phyloP scores from a whole-genome alignment of 2,113 vertebrate genomes.

The Erpornis zantholeuca region DNA sequence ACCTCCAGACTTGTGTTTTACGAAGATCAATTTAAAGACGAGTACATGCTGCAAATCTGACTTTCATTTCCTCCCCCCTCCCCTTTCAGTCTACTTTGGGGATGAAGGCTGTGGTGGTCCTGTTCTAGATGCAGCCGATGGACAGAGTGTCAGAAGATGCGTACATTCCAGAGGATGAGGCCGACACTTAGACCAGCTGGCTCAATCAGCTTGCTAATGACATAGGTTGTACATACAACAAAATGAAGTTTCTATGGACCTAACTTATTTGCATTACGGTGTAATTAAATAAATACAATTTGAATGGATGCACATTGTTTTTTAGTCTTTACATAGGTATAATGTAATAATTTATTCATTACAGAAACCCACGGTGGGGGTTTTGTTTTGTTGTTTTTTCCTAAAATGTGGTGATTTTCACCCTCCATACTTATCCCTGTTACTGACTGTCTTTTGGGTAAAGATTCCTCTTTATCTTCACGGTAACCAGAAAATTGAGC shows the following conservation, averaged over 20 bases:
- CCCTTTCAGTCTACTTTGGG: slow-evolving; percentile 80
- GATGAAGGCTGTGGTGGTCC: slow-evolving; percentile 67
- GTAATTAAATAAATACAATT: slow-evolving; percentile 73
- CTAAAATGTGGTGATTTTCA: not conserved
- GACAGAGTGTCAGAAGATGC: slow-evolving; percentile 58
- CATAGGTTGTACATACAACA: slow-evolving; percentile 45
- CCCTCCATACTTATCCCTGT: not conserved
- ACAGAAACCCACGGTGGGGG: not conserved
- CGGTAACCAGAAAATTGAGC: not conserved
- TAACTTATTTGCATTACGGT: slow-evolving; percentile 65
- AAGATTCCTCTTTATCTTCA: not conserved
- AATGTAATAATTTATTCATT: not conserved
- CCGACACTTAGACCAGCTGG: slow-evolving; percentile 20
- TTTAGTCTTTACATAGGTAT: not conserved
- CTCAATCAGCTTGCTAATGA: not conserved
- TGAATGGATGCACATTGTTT: slow-evolving; percentile 39
- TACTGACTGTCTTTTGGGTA: not conserved
- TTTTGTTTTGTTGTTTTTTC: not conserved
- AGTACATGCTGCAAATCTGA: slow-evolving; percentile 9
- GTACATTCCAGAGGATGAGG: slow-evolving; percentile 44
- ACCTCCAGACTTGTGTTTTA: not conserved
- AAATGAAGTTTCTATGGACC: slow-evolving; percentile 56
- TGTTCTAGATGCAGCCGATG: slow-evolving; percentile 44
- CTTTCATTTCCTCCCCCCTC: slow-evolving; percentile 26
- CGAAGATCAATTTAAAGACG: not conserved